Conservation (phyloP, 2,797 vertebrate species). For the Sebastolobus altivelis region DNA sequence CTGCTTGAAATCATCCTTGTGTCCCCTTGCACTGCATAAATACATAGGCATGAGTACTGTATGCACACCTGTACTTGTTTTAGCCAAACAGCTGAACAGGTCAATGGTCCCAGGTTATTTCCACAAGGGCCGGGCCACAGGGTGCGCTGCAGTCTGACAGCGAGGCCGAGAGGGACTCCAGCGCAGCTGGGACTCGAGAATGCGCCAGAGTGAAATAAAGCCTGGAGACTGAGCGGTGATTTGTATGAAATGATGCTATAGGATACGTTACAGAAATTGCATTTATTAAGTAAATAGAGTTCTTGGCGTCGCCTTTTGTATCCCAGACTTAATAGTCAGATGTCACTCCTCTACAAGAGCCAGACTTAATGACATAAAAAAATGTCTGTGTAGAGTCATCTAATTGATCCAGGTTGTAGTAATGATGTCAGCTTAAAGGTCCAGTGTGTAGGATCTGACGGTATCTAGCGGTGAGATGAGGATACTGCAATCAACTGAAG, state of each 20-base stretch:
- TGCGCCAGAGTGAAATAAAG: slow-evolving; percentile 18
- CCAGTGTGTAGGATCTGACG: too few relatives aligned
- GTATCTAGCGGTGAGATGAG: too few relatives aligned
- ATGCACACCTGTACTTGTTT: slow-evolving; percentile 16
- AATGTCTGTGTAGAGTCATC: neutral
- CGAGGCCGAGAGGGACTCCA: slow-evolving; percentile 17
- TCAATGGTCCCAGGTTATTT: slow-evolving; percentile 45
- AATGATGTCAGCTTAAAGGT: slow-evolving; percentile 10
- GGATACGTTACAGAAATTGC: slow-evolving; percentile 22
- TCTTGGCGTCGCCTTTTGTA: slow-evolving; percentile 15
- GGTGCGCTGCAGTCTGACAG: slow-evolving; percentile 17
- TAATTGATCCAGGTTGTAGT: slow-evolving; percentile 16
- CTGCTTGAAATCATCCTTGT: slow-evolving; percentile 36
- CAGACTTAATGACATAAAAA: neutral
- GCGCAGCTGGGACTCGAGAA: slow-evolving; percentile 16
- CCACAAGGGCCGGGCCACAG: slow-evolving; percentile 36
- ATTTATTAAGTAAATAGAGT: slow-evolving; percentile 25
- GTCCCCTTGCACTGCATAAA: slow-evolving; percentile 33
- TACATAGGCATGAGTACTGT: slow-evolving; percentile 7
- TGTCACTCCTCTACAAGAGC: neutral
- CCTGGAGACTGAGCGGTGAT: slow-evolving; percentile 25
- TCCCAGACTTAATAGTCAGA: neutral
- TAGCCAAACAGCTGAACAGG: slow-evolving; percentile 27
- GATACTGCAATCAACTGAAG: too few relatives aligned
- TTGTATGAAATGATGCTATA: slow-evolving; percentile 49